Base-by-base conservation (phyloP, 2,113 vertebrate species). In the Petrocephalus zakoni region DNA sequence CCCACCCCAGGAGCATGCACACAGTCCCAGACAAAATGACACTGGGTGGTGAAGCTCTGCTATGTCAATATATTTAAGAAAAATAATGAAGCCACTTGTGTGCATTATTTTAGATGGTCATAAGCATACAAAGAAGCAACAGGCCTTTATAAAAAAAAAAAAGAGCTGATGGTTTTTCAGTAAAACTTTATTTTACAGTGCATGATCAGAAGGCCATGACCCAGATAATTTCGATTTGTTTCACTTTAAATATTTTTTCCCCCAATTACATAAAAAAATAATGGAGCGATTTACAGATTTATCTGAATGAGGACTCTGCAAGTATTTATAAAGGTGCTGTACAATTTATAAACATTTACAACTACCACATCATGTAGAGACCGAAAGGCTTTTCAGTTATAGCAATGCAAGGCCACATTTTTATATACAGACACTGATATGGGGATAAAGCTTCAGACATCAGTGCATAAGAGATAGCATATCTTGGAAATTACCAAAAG, bases 301-400 rank as follows among this genome's bases (percentile, higher is more conserved):
- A 94, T 96, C 91, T 92, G 93, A 96, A 94, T 96, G 96, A 97
- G 97, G 96, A 95, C 93, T 93, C 94, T 93, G 95, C 94, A 96
- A 95, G 94, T 97, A 94, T 97, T 97, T 98, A 97, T 98, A 99
- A 97, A 99, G 96, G 96, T 96, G 96, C 97, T 99, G 98, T 99
- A 99, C 98, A 99, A 93, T 98, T 97, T 98, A 97, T 96, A 97
- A 98, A 99, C 97, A 98, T 98, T 99, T 98, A 98, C 97, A 99
- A 95, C 97, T 96, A 95, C 95, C 92, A 95, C 93, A 95, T 96
- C 96, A 96, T 93, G 94, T 94, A 91, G 93, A 94, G 94, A 94
- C 88, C 91, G 89, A 94, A 93, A 93, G 92, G 88, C 94, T 86
- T 94, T 81, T 90, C 90, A 94, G 94, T 94, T 93, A 92, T 94